phyloP scores from a whole-genome alignment of 2,113 vertebrate species.

The Amphilophus citrinellus region DNA sequence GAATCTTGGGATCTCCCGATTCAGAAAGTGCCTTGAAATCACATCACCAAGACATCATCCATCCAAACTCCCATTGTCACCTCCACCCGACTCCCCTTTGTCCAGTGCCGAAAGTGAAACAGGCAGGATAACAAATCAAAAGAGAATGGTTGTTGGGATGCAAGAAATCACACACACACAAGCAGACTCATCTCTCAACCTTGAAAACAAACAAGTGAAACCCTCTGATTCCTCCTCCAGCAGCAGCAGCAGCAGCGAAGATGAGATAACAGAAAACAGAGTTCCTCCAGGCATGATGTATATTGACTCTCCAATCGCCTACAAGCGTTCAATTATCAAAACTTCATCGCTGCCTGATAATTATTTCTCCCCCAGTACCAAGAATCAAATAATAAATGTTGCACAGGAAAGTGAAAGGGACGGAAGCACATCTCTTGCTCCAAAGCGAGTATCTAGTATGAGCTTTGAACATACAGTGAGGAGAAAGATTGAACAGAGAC shows the following conservation, averaged over 20 bases:
- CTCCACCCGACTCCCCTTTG: constrained; percentile 31
- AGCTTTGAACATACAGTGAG: constrained; percentile 25
- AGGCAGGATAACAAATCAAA: constrained; percentile 13
- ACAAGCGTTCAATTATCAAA: constrained; percentile 68
- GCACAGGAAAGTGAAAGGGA: background rate
- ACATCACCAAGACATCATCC: background rate
- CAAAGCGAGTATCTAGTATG: background rate
- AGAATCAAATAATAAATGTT: constrained; percentile 17
- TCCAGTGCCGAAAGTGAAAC: constrained; percentile 40
- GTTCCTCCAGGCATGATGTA: constrained; percentile 24
- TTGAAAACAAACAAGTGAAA: constrained; percentile 2
- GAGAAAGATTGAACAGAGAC: constrained; percentile 7
- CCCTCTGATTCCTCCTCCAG: constrained; percentile 6
- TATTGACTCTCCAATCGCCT: constrained; percentile 32
- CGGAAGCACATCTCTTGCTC: background rate
- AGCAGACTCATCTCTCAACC: background rate
- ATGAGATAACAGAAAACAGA: constrained; percentile 10
- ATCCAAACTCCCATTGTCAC: constrained; percentile 1
- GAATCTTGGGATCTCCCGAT: constrained; percentile 68
- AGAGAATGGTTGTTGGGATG: background rate
- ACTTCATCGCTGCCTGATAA: background rate
- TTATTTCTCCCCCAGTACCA: constrained; percentile 20
- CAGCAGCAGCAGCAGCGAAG: constrained; percentile 19
- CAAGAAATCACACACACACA: background rate
- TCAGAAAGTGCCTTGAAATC: constrained; percentile 66